A percentile compares a stretch with the other conserved stretches of the same genome.
Conservation (phyloP, 2,797 vertebrate genomes). For the Bovichtus diacanthus region DNA sequence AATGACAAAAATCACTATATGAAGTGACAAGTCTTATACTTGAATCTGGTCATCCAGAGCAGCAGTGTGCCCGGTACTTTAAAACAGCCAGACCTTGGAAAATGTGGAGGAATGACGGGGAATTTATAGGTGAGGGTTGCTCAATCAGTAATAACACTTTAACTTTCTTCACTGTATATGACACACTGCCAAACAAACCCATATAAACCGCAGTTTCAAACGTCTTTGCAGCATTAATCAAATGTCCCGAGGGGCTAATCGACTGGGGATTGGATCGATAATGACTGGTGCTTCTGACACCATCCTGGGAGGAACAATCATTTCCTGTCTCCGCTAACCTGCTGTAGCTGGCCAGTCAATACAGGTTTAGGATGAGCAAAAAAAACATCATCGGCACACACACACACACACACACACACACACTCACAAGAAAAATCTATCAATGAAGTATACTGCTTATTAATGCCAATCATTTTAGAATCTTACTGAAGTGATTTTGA, state of each 20-base stretch:
- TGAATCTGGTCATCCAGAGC: constrained; percentile 5
- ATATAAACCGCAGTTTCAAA: constrained; percentile 21
- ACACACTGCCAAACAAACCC: constrained; percentile 37
- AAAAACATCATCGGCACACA: constrained; percentile 42
- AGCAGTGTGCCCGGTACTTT: neutral
- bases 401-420: constrained; percentile 8
- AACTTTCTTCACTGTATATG: constrained; percentile 18
- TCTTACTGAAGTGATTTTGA: neutral
- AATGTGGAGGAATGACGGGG: constrained; percentile 9
- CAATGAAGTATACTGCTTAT: neutral
- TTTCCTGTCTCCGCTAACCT: constrained; percentile 71
- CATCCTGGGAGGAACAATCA: constrained; percentile 62
- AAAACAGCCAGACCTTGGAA: constrained; percentile 8
- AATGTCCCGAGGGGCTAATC: constrained; percentile 69
- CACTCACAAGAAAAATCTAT: neutral
- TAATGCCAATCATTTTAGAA: constrained; percentile 18
- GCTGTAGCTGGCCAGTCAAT: constrained; percentile 67
- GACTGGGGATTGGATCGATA: constrained; percentile 64
- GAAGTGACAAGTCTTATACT: constrained; percentile 15
- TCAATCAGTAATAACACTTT: constrained; percentile 10
- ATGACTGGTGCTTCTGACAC: constrained; percentile 56
- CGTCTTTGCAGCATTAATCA: constrained; percentile 66
- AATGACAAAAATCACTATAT: constrained; percentile 21
- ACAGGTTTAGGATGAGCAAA: constrained; percentile 59
- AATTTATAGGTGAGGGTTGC: neutral